Conservation (phyloP, 53 echinoderm and acorn worm genomes). For the Mesocentrotus franciscanus region DNA sequence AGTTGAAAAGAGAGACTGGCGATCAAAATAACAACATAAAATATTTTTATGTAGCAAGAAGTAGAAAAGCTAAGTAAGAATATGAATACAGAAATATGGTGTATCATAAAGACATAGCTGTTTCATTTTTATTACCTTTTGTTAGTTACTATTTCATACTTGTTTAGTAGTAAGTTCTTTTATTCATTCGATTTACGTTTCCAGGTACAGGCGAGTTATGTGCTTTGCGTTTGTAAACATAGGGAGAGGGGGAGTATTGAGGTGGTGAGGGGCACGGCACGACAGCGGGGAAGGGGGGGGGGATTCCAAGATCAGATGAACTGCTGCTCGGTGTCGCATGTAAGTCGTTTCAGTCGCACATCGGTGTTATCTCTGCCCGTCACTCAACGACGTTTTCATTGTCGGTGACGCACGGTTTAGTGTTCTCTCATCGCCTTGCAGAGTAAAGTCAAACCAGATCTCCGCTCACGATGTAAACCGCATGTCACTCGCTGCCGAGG, state of each 20-base stretch:
- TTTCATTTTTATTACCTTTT: too few species aligned
- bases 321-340: not conserved
- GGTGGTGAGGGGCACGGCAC: not conserved
- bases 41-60: too few species aligned
- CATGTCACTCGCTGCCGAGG: slow-evolving; percentile 14
- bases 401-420: slow-evolving; percentile 62
- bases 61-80: too few species aligned
- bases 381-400: slow-evolving; percentile 44
- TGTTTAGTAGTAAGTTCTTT: too few species aligned
- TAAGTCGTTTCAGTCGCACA: not conserved
- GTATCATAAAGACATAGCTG: too few species aligned
- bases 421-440: slow-evolving; percentile 31
- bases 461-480: slow-evolving; percentile 30
- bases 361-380: slow-evolving; percentile 29
- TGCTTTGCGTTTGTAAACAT: not conserved
- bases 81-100: too few species aligned
- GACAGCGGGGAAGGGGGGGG: not conserved
- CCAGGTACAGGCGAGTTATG: too few species aligned
- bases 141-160: too few species aligned
- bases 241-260: not conserved
- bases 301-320: not conserved
- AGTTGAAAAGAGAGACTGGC: too few species aligned
- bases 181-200: too few species aligned
- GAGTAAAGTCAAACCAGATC: slow-evolving; percentile 50
- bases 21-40: too few species aligned